Percentiles rank a stretch among this genome's conserved stretches.
phyloP scores from a whole-genome alignment of 2,113 vertebrate genomes.

The Corynorhinus townsendii region DNA sequence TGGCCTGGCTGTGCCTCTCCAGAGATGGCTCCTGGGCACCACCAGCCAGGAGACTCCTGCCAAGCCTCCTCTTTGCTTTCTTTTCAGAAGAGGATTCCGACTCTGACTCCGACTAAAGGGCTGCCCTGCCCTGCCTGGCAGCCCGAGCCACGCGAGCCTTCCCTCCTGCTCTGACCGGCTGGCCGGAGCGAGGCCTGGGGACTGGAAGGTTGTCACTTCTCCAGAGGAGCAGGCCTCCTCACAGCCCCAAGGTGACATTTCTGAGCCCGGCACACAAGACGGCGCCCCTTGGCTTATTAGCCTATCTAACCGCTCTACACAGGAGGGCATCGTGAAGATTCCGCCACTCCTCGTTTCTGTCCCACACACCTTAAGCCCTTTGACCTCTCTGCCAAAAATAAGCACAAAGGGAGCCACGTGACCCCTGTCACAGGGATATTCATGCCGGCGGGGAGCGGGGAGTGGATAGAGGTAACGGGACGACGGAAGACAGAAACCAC shows the following conservation, averaged over 20 bases:
- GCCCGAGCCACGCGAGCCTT: not conserved
- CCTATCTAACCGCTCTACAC: not conserved
- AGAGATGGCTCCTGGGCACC: not conserved
- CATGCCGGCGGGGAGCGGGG: not conserved
- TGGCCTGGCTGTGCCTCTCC: not conserved
- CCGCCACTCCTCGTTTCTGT: slow-evolving; percentile 35
- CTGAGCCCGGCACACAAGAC: not conserved
- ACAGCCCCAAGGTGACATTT: not conserved
- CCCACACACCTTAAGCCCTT: slow-evolving; percentile 37
- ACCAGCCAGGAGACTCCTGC: not conserved
- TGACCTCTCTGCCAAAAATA: slow-evolving; percentile 50
- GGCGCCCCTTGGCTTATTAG: not conserved
- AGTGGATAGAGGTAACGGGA: not conserved
- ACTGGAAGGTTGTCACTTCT: not conserved
- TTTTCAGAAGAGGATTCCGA: slow-evolving; percentile 86
- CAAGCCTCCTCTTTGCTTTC: slow-evolving; percentile 52
- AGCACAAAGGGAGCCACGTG: not conserved
- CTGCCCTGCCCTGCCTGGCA: not conserved
- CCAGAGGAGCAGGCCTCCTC: not conserved
- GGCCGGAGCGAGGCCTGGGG: not conserved
- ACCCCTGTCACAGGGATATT: not conserved
- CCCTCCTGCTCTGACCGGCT: not conserved
- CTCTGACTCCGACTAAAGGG: slow-evolving; percentile 89
- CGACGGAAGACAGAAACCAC: not conserved
- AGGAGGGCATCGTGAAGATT: not conserved